Evolutionary conservation across 2,888 invertebrate genomes (phyloP).

Genomic region (Drosophila pegasa): DNA sequence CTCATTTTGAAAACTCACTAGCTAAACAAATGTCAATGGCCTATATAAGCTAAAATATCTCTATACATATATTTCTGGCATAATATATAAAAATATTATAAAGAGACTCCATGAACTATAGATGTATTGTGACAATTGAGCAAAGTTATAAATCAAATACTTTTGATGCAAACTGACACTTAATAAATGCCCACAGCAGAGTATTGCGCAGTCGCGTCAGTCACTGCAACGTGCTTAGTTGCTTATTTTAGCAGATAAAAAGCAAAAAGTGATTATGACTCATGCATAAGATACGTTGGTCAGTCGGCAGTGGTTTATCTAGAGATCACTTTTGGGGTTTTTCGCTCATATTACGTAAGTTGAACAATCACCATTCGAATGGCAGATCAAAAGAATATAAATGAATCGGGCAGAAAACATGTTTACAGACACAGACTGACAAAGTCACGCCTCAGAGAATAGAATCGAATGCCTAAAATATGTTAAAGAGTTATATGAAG

Average conservation of each 20-base stretch:
- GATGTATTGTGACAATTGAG: background rate
- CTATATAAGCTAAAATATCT: background rate
- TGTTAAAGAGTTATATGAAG: constrained; percentile 25
- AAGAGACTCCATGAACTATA: background rate
- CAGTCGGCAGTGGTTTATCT: background rate
- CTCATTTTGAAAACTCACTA: constrained; percentile 2
- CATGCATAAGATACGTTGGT: background rate
- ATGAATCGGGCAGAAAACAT: constrained; percentile 44
- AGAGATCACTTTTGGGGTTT: background rate
- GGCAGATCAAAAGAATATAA: constrained; percentile 48
- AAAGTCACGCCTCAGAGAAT: background rate
- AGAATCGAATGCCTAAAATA: constrained; percentile 23
- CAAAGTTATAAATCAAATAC: background rate
- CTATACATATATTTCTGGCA: background rate
- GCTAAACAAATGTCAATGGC: constrained; percentile 5
- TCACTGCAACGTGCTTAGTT: background rate
- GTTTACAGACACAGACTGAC: constrained; percentile 25
- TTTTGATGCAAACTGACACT: background rate
- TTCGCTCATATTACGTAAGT: constrained; percentile 3
- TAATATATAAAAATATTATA: background rate
- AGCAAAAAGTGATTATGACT: background rate
- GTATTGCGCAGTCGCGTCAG: background rate
- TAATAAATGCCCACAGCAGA: background rate
- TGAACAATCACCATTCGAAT: background rate
- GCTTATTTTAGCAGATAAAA: constrained; percentile 2